phyloP scores from a whole-genome alignment of 2,113 vertebrate species.

The Epinephelus cyanopodus region DNA sequence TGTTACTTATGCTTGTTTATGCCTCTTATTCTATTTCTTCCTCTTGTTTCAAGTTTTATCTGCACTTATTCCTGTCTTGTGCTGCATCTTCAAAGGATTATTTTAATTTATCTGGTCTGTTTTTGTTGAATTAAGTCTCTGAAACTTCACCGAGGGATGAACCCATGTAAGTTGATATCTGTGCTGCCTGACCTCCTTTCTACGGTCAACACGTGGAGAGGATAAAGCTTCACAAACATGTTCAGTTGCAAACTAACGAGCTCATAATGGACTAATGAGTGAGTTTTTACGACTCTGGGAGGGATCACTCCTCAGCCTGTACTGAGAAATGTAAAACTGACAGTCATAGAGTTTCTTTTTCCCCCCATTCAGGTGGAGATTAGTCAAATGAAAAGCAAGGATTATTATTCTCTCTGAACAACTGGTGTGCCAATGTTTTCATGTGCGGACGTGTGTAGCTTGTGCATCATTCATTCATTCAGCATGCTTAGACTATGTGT shows the following conservation, averaged over 20 bases:
- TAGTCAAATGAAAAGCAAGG: constrained; percentile 1
- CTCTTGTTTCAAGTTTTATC: too few relatives aligned
- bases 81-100: too few relatives aligned
- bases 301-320: background rate
- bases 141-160: background rate
- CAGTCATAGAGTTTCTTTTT: background rate
- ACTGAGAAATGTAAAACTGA: background rate
- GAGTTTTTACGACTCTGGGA: background rate
- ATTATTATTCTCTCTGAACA: background rate
- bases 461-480: background rate
- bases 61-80: too few relatives aligned
- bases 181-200: constrained; percentile 6
- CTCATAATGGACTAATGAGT: background rate
- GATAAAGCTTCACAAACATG: constrained; percentile 5
- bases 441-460: background rate
- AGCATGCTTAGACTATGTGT: background rate
- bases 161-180: background rate
- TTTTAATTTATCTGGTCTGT: constrained; percentile 3
- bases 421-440: background rate
- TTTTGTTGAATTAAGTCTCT: constrained; percentile 1
- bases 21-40: too few relatives aligned
- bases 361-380: background rate
- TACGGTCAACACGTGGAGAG: background rate
- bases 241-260: background rate
- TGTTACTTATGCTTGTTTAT: too few relatives aligned